Percentiles rank a stretch among this genome's conserved stretches.
Evolutionary conservation across 1,140 invertebrate genomes (phyloP).

Genomic region (Leptinotarsa texana): DNA sequence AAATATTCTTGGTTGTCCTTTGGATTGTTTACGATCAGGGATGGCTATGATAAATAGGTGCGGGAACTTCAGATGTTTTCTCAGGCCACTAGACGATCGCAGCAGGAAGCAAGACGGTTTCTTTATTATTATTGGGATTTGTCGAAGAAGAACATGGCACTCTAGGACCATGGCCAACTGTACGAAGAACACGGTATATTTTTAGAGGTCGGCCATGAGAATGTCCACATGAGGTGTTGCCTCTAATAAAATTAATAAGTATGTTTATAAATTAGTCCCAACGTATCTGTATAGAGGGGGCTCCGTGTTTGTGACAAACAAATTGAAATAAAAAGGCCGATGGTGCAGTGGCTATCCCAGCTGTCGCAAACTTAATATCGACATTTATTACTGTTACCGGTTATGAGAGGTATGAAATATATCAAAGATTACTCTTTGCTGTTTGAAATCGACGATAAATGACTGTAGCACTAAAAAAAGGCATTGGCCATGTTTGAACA

Average conservation of each 20-base stretch:
- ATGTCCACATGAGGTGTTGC: constrained; percentile 17
- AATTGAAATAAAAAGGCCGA: not conserved
- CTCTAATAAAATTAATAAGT: constrained; percentile 19
- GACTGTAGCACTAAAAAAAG: not conserved
- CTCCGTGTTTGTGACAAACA: constrained; percentile 2
- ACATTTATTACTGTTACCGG: constrained; percentile 2
- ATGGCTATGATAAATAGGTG: constrained; percentile 36
- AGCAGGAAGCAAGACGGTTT: constrained; percentile 33
- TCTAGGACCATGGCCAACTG: constrained; percentile 17
- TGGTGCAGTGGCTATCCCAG: not conserved
- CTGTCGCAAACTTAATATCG: constrained; percentile 5
- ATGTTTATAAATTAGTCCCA: not conserved
- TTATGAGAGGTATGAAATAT: not conserved
- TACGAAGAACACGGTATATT: not conserved
- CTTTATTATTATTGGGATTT: constrained; percentile 39
- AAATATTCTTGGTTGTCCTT: constrained; percentile 32
- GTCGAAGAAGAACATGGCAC: constrained; percentile 32
- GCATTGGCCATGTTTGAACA: not conserved
- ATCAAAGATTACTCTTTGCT: not conserved
- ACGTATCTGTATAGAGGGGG: not conserved
- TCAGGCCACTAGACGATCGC: constrained; percentile 32
- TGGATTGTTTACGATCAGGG: constrained; percentile 35
- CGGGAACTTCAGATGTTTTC: constrained; percentile 35
- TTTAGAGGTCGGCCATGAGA: not conserved
- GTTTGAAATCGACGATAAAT: constrained; percentile 1